Conservation (phyloP, 2,797 vertebrate species). For the Melanotaenia trifasciata region DNA sequence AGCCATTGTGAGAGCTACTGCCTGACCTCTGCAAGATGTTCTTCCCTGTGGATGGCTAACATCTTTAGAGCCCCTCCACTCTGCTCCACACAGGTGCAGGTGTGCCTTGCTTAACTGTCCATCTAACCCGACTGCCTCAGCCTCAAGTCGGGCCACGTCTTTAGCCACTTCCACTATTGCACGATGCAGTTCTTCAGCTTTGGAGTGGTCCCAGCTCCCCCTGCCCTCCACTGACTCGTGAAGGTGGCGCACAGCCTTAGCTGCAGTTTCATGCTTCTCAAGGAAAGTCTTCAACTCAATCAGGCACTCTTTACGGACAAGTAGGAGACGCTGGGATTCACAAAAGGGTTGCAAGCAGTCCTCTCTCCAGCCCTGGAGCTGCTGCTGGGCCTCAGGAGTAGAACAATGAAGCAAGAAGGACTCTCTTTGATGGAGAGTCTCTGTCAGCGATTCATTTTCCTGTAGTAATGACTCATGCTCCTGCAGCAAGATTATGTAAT, state of each 20-base stretch:
- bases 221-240: slow-evolving; percentile 86
- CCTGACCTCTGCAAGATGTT: slow-evolving; percentile 87
- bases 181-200: slow-evolving; percentile 85
- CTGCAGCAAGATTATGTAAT: slow-evolving; percentile 74
- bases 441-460: slow-evolving; percentile 75
- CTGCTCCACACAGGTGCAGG: slow-evolving; percentile 83
- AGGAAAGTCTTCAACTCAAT: slow-evolving; percentile 84
- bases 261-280: slow-evolving; percentile 71
- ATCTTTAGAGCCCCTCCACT: slow-evolving; percentile 80
- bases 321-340: slow-evolving; percentile 87
- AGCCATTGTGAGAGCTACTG: slow-evolving; percentile 73
- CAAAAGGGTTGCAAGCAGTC: slow-evolving; percentile 90
- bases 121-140: slow-evolving; percentile 87
- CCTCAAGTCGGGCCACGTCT: slow-evolving; percentile 85
- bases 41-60: slow-evolving; percentile 83
- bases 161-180: slow-evolving; percentile 81
- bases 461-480: slow-evolving; percentile 84
- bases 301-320: slow-evolving; percentile 84
- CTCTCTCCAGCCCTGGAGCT: slow-evolving; percentile 85
- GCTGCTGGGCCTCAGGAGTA: slow-evolving; percentile 83
- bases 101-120: slow-evolving; percentile 90
- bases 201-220: slow-evolving; percentile 87
- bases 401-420: slow-evolving; percentile 81
- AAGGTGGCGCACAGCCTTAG: slow-evolving; percentile 76
- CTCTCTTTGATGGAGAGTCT: slow-evolving; percentile 82